Evolutionary conservation across 2,888 invertebrate genomes (phyloP).

Genomic region (Ellobium chinense): DNA sequence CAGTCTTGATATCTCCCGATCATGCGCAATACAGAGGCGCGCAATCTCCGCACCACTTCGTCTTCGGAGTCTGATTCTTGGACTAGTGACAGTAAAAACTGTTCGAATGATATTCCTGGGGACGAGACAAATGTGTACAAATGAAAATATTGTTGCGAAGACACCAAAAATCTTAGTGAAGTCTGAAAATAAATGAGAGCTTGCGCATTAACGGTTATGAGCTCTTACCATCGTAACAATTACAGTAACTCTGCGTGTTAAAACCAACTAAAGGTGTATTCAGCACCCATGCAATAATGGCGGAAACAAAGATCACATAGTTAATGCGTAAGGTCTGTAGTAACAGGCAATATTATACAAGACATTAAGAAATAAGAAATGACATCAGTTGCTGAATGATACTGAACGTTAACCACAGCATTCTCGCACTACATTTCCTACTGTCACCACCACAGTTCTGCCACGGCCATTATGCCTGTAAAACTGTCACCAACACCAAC

Average conservation of each 20-base stretch:
- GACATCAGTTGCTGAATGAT: background rate
- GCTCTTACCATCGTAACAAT: background rate
- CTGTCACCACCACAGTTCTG: background rate
- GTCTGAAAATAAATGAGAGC: no score
- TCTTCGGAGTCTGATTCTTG: constrained; percentile 53
- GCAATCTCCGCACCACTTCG: constrained; percentile 46
- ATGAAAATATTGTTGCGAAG: no score
- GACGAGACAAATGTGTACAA: constrained; percentile 9
- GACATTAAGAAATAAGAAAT: no score
- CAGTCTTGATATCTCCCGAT: constrained; percentile 66
- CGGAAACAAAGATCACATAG: no score
- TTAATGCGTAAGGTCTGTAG: no score
- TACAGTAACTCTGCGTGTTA: no score
- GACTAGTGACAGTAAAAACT: constrained; percentile 64
- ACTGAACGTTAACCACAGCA: background rate
- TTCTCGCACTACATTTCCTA: background rate
- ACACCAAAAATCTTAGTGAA: no score
- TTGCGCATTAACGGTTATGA: no score
- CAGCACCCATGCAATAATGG: no score
- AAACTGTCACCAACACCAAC: background rate
- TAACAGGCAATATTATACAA: no score
- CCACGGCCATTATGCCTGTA: background rate
- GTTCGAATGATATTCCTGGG: constrained; percentile 66
- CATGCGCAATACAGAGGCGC: constrained; percentile 58
- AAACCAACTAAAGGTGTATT: no score